Evolutionary conservation across 2,888 invertebrate genomes (phyloP).

Genomic region (Automeris io): DNA sequence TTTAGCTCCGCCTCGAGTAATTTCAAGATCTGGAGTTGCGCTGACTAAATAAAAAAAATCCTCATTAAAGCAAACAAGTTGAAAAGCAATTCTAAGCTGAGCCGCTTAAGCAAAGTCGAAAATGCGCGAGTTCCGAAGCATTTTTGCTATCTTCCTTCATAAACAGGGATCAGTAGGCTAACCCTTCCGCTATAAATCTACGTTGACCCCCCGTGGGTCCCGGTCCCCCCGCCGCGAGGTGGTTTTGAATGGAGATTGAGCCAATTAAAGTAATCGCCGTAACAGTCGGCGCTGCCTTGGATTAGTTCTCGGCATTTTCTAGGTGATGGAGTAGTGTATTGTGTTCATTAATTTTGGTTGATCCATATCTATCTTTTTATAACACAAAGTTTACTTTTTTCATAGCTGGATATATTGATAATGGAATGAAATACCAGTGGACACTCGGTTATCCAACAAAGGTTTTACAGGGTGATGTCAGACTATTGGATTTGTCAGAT

Average conservation of each 20-base stretch:
- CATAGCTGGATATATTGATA: no score
- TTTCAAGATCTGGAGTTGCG: no score
- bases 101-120: constrained; percentile 9
- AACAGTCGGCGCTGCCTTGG: constrained; percentile 83
- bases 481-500: no score
- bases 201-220: constrained; percentile 36
- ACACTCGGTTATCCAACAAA: no score
- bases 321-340: constrained; percentile 17
- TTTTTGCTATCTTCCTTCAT: constrained; percentile 74
- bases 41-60: no score
- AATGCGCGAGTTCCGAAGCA: constrained; percentile 21
- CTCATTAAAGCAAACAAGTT: no score
- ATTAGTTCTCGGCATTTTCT: constrained; percentile 69
- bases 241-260: constrained; percentile 80
- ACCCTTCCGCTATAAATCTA: constrained; percentile 75
- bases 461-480: no score
- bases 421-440: no score
- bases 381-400: no score
- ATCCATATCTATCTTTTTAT: no score
- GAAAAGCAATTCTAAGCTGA: background rate
- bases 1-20: no score
- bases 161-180: constrained; percentile 72
- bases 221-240: constrained; percentile 46
- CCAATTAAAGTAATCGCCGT: constrained; percentile 84
- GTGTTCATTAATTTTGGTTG: no score